Conservation (phyloP, 2,888 invertebrate genomes). For the Ametastegia equiseti region DNA sequence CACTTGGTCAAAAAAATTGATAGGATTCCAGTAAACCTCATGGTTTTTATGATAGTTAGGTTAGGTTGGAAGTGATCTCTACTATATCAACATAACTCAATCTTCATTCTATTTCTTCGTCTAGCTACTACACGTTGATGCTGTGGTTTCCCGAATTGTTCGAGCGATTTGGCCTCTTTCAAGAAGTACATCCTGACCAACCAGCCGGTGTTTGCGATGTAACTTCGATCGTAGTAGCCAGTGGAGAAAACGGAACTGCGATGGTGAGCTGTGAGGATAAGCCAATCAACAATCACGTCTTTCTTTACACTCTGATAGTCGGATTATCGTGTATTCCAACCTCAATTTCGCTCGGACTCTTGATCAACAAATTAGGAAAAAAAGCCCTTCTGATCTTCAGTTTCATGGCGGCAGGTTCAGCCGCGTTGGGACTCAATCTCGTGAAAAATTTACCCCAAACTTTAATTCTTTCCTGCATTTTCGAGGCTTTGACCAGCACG, state of each 20-base stretch:
- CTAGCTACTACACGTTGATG: constrained; percentile 80
- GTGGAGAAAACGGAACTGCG: constrained; percentile 42
- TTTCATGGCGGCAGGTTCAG: constrained; percentile 78
- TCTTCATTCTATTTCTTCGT: constrained; percentile 53
- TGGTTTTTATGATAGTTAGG: too few species aligned
- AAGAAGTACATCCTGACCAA: constrained; percentile 73
- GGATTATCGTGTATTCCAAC: constrained; percentile 80
- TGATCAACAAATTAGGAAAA: constrained; percentile 80
- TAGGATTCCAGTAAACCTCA: too few species aligned
- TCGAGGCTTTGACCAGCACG: constrained; percentile 81
- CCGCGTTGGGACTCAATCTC: constrained; percentile 78
- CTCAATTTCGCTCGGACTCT: constrained; percentile 79
- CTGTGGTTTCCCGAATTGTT: constrained; percentile 87
- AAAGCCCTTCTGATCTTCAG: constrained; percentile 79
- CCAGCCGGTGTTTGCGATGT: constrained; percentile 79
- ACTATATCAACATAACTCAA: too few species aligned
- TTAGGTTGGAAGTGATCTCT: too few species aligned
- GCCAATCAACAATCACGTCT: constrained; percentile 77
- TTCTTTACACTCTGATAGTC: constrained; percentile 79
- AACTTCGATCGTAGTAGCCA: constrained; percentile 74
- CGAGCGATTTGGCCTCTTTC: constrained; percentile 80
- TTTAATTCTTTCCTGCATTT: constrained; percentile 79
- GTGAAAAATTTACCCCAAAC: constrained; percentile 79
- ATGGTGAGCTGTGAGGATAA: constrained; percentile 66
- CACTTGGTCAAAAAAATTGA: too few species aligned